A percentile compares a stretch with the other conserved stretches of the same genome.
phyloP scores from a whole-genome alignment of 1,140 invertebrate genomes.

The Drosophila bocki region DNA sequence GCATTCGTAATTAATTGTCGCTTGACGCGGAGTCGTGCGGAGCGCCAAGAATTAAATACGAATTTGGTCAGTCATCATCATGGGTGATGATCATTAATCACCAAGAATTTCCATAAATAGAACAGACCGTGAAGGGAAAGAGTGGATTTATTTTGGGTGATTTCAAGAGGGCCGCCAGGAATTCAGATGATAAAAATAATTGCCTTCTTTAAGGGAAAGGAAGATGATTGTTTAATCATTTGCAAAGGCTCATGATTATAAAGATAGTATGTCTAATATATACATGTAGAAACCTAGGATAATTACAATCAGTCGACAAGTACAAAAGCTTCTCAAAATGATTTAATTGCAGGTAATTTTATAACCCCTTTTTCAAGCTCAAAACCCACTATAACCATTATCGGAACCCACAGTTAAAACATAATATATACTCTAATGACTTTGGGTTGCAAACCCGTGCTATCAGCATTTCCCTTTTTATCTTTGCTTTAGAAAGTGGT shows the following conservation, averaged over 20 bases:
- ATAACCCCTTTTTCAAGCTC: not conserved
- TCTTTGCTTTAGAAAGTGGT: not conserved
- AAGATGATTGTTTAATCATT: not conserved
- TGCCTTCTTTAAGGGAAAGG: not conserved
- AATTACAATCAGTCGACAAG: not conserved
- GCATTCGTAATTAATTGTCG: conserved; percentile 74
- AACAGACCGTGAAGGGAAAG: conserved; percentile 17
- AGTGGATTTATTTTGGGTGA: conserved; percentile 1
- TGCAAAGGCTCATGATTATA: too few species aligned
- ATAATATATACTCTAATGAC: not conserved
- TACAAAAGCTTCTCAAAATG: not conserved
- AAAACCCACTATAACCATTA: not conserved
- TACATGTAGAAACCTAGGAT: too few species aligned
- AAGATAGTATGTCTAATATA: not conserved
- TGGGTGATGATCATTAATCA: conserved; percentile 69
- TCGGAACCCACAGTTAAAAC: not conserved
- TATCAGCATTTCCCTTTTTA: conserved; percentile 1
- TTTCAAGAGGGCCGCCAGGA: not conserved
- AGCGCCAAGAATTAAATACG: conserved; percentile 67
- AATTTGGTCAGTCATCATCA: conserved; percentile 70
- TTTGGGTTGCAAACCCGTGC: not conserved
- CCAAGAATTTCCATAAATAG: conserved; percentile 53
- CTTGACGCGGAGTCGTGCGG: conserved; percentile 49
- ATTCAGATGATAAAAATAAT: not conserved
- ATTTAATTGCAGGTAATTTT: not conserved